Evolutionary conservation across 1,140 invertebrate species (phyloP).

Genomic region (Nasonia longicornis): DNA sequence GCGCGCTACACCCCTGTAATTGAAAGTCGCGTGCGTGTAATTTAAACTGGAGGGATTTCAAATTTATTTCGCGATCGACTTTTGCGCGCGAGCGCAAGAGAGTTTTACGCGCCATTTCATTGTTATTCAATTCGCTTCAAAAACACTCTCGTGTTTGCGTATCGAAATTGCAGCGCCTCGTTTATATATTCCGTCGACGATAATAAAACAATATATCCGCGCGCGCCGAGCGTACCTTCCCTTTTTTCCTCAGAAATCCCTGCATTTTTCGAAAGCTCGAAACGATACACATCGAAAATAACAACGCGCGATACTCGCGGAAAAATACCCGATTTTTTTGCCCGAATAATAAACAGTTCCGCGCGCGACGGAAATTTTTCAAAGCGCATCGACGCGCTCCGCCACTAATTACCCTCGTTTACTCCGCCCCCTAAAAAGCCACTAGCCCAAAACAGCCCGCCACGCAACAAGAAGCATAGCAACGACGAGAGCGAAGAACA

Average conservation of each 20-base stretch:
- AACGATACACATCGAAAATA: neutral
- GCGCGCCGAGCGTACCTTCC: neutral
- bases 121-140: neutral
- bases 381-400: neutral
- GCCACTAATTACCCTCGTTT: conserved; percentile 16
- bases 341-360: neutral
- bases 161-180: neutral
- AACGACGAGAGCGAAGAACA: no score
- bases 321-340: no score
- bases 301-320: no score
- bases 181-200: neutral
- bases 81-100: neutral
- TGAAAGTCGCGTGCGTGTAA: neutral
- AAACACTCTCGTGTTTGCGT: neutral
- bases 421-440: neutral
- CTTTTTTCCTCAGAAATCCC: neutral
- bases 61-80: neutral
- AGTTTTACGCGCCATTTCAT: neutral
- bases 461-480: neutral
- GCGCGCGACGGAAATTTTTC: neutral
- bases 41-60: neutral
- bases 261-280: neutral
- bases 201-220: neutral
- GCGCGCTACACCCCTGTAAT: neutral
- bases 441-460: neutral